Evolutionary conservation across 2,888 invertebrate species (phyloP), one percentile per base, ranked within the genome.

Genomic region (Synergus gifuensis): DNA sequence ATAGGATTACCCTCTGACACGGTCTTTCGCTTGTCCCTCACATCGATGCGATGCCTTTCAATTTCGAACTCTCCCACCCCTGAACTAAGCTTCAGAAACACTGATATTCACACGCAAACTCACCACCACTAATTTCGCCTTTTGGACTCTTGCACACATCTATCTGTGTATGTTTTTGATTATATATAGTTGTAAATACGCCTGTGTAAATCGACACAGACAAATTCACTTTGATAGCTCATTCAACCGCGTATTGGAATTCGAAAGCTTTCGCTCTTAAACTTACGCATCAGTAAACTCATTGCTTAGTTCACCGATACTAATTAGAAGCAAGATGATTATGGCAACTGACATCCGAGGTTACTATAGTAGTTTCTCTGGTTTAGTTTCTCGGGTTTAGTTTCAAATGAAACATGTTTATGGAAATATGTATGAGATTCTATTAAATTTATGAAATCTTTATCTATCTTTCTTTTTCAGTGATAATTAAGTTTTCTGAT

Each of bases 1-100:
- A 92, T 92, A 91, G 92, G 92, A 92, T 92, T 92, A 92, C 91
- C 91, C 90, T 92, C 92, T 92, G 92, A 92, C 90, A 90, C 92
- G 92, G 88, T 91, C 90, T 92, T 92, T 91, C 91, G 90, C 88
- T 89, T 90, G 90, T 90, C 85, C 86, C 83, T 77, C 83, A 79
- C 81, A 81, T 73, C 78, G 82, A 69, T 83, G 80, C 79, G 82
- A 67, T 82, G 79, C 88, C 86, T 88, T 89, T 89, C 89, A 88
- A 89, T 88, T 89, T 88, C 88, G 86, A 83, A 69, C 81, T 80
- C 77, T 79, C 80, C 78, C 77, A 42, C 73, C 73, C 58, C 49
- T 63, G 7, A 22, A 49, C n/a, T 54, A 16, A 54, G 22, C 44
- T 73, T 73, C 69, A 54, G 36, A 36, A 73, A 73, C 54, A 73